Conservation (phyloP, 2,113 vertebrate genomes). For the Lycaon pictus region DNA sequence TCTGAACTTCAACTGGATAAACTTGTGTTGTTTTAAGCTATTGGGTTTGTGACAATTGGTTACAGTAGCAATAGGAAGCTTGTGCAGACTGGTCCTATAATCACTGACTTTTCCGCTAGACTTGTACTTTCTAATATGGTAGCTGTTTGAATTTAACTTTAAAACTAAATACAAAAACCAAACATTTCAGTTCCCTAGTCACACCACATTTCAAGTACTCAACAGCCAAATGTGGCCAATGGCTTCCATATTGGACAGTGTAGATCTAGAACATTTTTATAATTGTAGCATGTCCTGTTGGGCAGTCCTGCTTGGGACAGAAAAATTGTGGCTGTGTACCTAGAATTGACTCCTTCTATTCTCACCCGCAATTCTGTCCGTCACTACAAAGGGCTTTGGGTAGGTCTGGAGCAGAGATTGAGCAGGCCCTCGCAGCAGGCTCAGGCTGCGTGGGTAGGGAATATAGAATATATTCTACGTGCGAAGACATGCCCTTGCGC, state of each 20-base stretch:
- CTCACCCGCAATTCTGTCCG: background rate
- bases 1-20: background rate
- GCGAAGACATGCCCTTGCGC: too few relatives aligned
- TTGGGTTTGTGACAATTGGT: background rate
- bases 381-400: background rate
- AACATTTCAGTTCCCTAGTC: background rate
- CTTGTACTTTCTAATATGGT: background rate
- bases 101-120: background rate
- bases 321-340: background rate
- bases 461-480: background rate
- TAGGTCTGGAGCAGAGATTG: background rate
- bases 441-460: background rate
- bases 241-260: background rate
- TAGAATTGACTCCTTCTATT: background rate
- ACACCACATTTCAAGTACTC: background rate
- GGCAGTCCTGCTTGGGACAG: background rate
- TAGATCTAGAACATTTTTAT: too few relatives aligned
- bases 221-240: background rate
- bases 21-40: background rate
- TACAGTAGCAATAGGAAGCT: background rate
- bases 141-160: background rate
- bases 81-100: background rate
- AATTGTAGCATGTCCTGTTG: fast-evolving
- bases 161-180: background rate
- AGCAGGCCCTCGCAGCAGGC: background rate